A percentile compares a stretch with the other conserved stretches of the same genome.
phyloP scores from a whole-genome alignment of 2,113 vertebrate species.

The Catharus minimus region DNA sequence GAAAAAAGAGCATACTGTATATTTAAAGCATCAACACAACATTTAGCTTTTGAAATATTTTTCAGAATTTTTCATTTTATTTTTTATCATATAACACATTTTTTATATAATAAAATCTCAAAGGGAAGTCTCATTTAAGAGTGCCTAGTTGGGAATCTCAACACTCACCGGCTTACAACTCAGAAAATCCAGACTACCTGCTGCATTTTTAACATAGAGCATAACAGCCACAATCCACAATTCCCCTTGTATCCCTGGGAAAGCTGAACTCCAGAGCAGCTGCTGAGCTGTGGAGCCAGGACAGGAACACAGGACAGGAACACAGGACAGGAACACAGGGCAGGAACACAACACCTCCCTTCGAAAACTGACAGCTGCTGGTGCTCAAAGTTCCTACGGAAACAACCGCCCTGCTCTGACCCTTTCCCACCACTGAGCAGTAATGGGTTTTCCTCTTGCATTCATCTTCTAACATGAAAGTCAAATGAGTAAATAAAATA shows the following conservation, averaged over 20 bases:
- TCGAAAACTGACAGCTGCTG: background rate
- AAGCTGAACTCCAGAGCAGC: background rate
- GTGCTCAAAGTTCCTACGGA: background rate
- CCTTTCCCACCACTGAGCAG: background rate
- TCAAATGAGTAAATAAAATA: background rate
- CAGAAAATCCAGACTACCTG: background rate
- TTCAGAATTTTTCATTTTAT: background rate
- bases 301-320: background rate
- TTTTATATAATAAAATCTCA: background rate
- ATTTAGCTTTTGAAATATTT: background rate
- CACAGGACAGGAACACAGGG: background rate
- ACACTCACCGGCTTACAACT: background rate
- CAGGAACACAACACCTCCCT: background rate
- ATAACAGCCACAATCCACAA: background rate
- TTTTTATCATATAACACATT: background rate
- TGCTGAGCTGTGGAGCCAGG: fast-evolving
- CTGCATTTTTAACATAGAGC: background rate
- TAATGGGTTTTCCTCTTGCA: background rate
- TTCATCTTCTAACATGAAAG: background rate
- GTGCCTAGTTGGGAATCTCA: fast-evolving
- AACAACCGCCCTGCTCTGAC: background rate
- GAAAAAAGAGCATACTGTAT: background rate
- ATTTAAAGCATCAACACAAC: background rate
- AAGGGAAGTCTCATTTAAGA: background rate
- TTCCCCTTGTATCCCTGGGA: background rate